phyloP scores from a whole-genome alignment of 2,113 vertebrate genomes.

The Hemicordylus capensis region DNA sequence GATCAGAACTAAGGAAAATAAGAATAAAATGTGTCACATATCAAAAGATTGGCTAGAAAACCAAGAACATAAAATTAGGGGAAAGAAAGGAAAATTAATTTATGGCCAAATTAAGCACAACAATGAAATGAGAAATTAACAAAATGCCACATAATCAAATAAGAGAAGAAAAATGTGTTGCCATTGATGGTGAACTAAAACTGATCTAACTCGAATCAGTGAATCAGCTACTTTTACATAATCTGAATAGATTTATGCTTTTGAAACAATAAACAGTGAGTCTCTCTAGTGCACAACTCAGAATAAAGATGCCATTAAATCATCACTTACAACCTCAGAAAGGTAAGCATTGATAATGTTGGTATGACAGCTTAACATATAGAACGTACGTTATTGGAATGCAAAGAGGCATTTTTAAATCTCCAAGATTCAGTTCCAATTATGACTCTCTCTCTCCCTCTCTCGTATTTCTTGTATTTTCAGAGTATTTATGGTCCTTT shows the following conservation, averaged over 20 bases:
- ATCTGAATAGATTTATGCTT: neutral
- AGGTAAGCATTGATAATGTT: constrained; percentile 39
- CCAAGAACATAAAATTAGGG: neutral
- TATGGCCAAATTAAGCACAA: neutral
- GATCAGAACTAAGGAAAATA: constrained; percentile 1
- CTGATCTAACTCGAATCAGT: neutral
- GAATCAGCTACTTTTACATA: neutral
- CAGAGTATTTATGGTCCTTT: constrained; percentile 34
- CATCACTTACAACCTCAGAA: neutral
- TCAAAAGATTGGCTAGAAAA: constrained; percentile 3
- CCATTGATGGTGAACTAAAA: constrained; percentile 6
- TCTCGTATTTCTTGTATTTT: constrained; percentile 39
- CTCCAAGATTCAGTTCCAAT: constrained; percentile 45
- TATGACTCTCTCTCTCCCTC: constrained; percentile 38
- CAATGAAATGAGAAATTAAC: constrained; percentile 20
- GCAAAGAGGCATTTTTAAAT: constrained; percentile 29
- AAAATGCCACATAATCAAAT: constrained; percentile 16
- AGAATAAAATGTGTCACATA: neutral
- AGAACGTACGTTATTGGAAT: constrained; percentile 19
- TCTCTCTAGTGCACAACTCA: constrained; percentile 18
- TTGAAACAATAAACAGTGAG: neutral
- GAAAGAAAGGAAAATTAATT: constrained; percentile 20
- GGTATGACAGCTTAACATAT: constrained; percentile 36
- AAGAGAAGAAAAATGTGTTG: constrained; percentile 15
- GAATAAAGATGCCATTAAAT: constrained; percentile 42